Base-by-base conservation (phyloP, 2,888 invertebrate genomes). In the Aproaerema taeniolella region DNA sequence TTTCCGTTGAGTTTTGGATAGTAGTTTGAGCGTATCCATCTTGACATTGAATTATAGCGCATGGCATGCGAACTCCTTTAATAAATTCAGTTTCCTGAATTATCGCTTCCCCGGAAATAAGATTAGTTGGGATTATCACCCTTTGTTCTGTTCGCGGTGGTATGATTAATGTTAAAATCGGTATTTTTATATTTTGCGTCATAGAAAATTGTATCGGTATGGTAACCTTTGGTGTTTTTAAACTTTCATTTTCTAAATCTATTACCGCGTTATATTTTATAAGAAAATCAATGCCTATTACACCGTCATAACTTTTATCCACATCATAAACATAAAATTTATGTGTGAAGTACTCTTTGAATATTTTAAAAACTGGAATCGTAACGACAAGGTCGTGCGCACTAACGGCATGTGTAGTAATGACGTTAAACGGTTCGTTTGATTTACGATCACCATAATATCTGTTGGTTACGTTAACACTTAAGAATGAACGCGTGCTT, bases 401-500 rank as follows among this genome's bases (percentile, higher is more conserved):
- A 31, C 40, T 40, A 1, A 11, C 2, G 1, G 30, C 33, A 20
- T 43, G 38, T 1, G 37, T 40, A n/a, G 34, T 43, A 1, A 33
- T 25, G 2, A 44, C 28, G 4, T 38, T 25, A 10, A 40, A 40
- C 1, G 30, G 33, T 14, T 43, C 40, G 2, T 32, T 13, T 3
- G 8, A 24, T 33, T 41, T 41, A 20, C 20, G 39, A 5, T 32
- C 11, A 0, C 8, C 2, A 26, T 30, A 44, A 8, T 36, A 39
- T 15, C 33, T 10, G 25, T 34, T 12, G 0, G 31, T 40, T 6
- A 16, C 30, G 33, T 25, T n/a, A 7, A 33, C 24, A 16, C 39
- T 44, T 7, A 44, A 33, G 11, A 44, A 44, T 1, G 44, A 44
- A 8, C 41, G 31, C 1, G 41, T 44, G 13, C 44, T 44, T 5